Evolutionary conservation across 1,140 invertebrate species (phyloP).

Genomic region (Brachionus rubens): DNA sequence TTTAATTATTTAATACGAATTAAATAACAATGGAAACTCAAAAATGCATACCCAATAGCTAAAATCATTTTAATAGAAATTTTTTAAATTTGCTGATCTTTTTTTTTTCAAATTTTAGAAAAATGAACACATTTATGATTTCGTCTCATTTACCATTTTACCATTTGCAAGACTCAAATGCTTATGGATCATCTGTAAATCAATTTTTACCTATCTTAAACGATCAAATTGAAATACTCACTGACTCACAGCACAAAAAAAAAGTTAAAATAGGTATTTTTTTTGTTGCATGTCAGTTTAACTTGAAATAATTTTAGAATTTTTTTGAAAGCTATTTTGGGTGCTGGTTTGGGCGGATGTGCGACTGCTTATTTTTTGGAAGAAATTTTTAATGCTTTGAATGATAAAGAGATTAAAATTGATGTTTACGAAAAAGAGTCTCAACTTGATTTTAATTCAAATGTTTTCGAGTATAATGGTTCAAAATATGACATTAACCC

Average conservation of each 20-base stretch:
- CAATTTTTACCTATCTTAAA: not conserved
- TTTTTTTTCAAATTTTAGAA: conserved; percentile 5
- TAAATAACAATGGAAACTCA: too few species aligned
- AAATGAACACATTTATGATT: not conserved
- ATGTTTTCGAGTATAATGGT: not conserved
- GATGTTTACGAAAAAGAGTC: conserved; percentile 32
- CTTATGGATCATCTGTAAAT: not conserved
- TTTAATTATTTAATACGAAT: too few species aligned
- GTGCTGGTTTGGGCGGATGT: conserved; percentile 28
- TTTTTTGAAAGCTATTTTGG: conserved; percentile 5
- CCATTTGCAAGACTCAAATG: not conserved
- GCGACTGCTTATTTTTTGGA: conserved; percentile 22
- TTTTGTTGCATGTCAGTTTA: too few species aligned
- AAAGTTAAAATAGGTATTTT: not conserved
- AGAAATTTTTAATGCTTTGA: conserved; percentile 7
- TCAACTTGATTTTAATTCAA: not conserved
- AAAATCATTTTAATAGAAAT: too few species aligned
- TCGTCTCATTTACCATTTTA: not conserved
- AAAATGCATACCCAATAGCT: too few species aligned
- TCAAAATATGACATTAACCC: not conserved
- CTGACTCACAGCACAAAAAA: not conserved
- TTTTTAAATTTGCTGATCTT: too few species aligned
- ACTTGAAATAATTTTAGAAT: too few species aligned
- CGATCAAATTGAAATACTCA: not conserved
- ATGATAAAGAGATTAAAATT: conserved; percentile 8